phyloP scores from a whole-genome alignment of 1,140 invertebrate species.

The Drosophila melanica region DNA sequence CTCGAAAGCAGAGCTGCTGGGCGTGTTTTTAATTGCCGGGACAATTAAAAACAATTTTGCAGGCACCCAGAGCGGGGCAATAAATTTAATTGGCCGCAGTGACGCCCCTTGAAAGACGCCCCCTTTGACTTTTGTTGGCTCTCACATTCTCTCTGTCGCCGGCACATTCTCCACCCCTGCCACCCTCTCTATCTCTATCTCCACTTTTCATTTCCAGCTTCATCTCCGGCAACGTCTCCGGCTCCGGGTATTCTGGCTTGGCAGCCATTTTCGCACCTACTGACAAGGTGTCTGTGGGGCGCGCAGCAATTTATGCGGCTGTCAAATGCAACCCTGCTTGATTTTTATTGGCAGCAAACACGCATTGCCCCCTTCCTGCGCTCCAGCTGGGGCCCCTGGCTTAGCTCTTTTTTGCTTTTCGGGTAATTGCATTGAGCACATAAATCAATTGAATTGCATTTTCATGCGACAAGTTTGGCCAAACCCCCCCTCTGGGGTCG shows the following conservation, averaged over 20 bases:
- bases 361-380: conserved; percentile 43
- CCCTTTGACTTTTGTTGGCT: conserved; percentile 52
- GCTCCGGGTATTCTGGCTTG: conserved; percentile 34
- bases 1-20: conserved; percentile 35
- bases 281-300: conserved; percentile 62
- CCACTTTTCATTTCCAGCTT: conserved; percentile 36
- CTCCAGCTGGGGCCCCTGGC: background rate
- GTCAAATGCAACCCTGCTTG: conserved; percentile 73
- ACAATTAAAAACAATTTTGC: conserved; percentile 82
- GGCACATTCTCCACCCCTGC: background rate
- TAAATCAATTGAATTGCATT: conserved; percentile 83
- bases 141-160: conserved; percentile 1
- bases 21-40: conserved; percentile 77
- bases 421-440: conserved; percentile 80
- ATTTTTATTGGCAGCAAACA: conserved; percentile 78
- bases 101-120: conserved; percentile 66
- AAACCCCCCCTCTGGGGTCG: conserved; percentile 34
- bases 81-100: conserved; percentile 77
- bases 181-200: conserved; percentile 4
- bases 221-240: conserved; percentile 25
- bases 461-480: conserved; percentile 80
- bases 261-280: conserved; percentile 73
- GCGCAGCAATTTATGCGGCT: conserved; percentile 74
- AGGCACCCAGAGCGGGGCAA: conserved; percentile 71
- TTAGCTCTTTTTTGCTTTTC: conserved; percentile 39